These are phyloP conservation scores for Megatriorchis doriae DNA, from an alignment of 2,113 vertebrate species.

Conservation along the genomic window DNA sequence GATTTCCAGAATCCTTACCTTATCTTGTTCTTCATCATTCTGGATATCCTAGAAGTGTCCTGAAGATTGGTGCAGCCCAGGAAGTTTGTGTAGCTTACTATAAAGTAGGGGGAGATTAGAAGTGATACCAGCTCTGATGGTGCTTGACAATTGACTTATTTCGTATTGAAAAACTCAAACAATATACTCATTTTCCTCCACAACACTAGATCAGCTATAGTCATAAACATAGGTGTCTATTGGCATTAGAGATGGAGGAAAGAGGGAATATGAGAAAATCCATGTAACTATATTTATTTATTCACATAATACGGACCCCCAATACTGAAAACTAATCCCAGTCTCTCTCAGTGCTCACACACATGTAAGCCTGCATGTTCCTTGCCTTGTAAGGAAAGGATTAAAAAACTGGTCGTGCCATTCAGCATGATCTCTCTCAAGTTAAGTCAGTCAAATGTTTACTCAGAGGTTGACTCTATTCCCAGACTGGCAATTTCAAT, in stretches of 20 bases:
- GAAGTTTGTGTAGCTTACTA: not conserved
- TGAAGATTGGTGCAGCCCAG: not conserved
- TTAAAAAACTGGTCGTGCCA: not conserved
- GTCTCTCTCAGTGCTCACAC: not conserved
- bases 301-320: not conserved
- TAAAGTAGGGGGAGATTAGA: not conserved
- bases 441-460: not conserved
- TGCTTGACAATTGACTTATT: not conserved
- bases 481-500: not conserved
- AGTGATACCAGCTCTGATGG: not conserved
- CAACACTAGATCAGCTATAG: not conserved
- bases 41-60: not conserved
- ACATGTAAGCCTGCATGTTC: not conserved
- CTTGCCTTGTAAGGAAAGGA: not conserved
- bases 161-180: not conserved
- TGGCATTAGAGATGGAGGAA: not conserved
- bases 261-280: not conserved
- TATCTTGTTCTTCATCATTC: not conserved
- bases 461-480: not conserved
- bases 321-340: not conserved
- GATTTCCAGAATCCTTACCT: not conserved
- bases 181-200: not conserved
- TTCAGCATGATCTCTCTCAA: not conserved
- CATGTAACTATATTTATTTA: not conserved
- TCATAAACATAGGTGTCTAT: not conserved